Evolutionary conservation across 1,140 invertebrate genomes (phyloP).

Genomic region (Anthonomus grandis): DNA sequence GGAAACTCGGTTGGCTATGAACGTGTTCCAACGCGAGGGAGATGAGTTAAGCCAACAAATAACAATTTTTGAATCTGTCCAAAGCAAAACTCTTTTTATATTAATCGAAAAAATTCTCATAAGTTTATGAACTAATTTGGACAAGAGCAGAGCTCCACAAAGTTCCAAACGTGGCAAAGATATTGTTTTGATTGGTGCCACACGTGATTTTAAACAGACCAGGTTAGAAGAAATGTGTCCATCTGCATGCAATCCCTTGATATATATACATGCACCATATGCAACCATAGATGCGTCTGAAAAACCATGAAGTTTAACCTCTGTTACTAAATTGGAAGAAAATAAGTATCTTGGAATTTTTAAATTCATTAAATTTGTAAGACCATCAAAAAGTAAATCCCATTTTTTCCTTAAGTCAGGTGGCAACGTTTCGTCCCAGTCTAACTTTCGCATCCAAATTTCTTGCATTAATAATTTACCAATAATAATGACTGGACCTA

Average conservation of each 20-base stretch:
- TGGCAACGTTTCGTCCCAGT: too few species aligned
- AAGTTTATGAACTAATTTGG: slow-evolving; percentile 6
- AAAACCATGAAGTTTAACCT: slow-evolving; percentile 40
- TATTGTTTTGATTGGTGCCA: slow-evolving; percentile 21
- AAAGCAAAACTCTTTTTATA: slow-evolving; percentile 38
- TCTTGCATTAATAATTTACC: too few species aligned
- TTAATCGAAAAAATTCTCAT: slow-evolving; percentile 30
- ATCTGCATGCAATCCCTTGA: slow-evolving; percentile 5
- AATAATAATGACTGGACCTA: too few species aligned
- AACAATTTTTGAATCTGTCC: slow-evolving; percentile 48
- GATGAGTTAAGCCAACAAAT: slow-evolving; percentile 43
- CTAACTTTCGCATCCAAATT: too few species aligned
- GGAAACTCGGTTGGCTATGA: slow-evolving; percentile 44
- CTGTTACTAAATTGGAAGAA: too few species aligned
- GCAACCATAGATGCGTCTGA: slow-evolving; percentile 36
- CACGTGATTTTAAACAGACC: not conserved
- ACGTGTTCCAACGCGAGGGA: slow-evolving; percentile 42
- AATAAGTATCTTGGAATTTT: too few species aligned
- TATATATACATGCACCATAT: slow-evolving; percentile 41
- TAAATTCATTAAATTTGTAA: too few species aligned
- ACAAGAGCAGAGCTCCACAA: slow-evolving; percentile 8
- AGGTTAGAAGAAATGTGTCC: slow-evolving; percentile 9
- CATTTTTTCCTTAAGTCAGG: too few species aligned
- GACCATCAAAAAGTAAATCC: too few species aligned
- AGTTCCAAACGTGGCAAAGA: slow-evolving; percentile 7